These are phyloP conservation scores for Cataglyphis hispanica DNA, from an alignment of 1,140 invertebrate species.

Conservation along the genomic window DNA sequence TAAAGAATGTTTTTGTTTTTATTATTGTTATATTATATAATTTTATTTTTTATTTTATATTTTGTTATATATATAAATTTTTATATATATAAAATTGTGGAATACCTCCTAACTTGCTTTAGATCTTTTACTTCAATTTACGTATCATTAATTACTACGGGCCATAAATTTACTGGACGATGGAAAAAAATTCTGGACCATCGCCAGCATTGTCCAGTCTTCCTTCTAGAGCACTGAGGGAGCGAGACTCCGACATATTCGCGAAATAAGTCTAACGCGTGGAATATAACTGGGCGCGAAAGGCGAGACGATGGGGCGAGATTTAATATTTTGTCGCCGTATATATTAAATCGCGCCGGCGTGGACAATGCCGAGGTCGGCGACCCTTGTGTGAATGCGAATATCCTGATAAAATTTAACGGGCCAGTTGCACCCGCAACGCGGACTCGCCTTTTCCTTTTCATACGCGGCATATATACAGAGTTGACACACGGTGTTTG, in stretches of 20 bases:
- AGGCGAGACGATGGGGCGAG: constrained; percentile 11
- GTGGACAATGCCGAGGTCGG: constrained; percentile 36
- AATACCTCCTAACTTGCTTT: neutral
- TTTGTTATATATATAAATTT: neutral
- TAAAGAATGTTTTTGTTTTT: neutral
- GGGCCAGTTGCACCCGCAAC: constrained; percentile 14
- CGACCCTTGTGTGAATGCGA: constrained; percentile 32
- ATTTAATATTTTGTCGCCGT: constrained; percentile 55
- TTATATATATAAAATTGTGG: neutral
- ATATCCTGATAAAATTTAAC: constrained; percentile 62
- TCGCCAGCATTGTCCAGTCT: neutral
- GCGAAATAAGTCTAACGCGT: neutral
- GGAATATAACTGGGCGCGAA: neutral
- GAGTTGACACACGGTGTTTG: constrained; percentile 37
- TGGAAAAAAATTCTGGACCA: neutral
- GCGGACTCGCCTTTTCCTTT: neutral
- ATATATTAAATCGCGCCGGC: constrained; percentile 51
- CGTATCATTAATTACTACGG: neutral
- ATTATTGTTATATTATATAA: neutral
- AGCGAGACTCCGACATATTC: neutral
- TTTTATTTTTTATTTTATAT: neutral
- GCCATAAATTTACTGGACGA: neutral
- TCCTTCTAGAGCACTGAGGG: neutral
- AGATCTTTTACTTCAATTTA: neutral
- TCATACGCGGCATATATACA: neutral